Conservation (phyloP, 37 sponge, comb jelly and placozoan genomes). For the Dysidea cf. avara region DNA sequence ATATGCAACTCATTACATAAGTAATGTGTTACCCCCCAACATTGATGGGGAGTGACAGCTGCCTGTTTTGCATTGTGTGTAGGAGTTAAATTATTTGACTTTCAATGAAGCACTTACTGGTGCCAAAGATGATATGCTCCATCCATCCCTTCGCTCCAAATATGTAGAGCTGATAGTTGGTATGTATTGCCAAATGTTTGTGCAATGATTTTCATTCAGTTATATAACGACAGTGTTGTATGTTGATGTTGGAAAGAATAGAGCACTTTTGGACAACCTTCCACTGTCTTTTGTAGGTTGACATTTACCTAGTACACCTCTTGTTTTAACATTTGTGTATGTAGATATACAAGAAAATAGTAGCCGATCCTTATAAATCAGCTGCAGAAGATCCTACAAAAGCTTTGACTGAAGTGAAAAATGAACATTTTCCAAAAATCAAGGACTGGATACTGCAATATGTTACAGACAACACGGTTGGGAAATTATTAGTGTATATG, state of each 20-base stretch:
- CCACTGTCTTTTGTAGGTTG: conserved; percentile 57
- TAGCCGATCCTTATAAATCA: conserved; percentile 22
- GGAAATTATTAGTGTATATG: neutral
- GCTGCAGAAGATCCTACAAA: conserved; percentile 15
- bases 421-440: conserved; percentile 40
- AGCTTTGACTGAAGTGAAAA: conserved; percentile 57
- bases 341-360: conserved; percentile 17
- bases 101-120: conserved; percentile 44
- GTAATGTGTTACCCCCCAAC: no score
- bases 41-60: no score
- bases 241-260: conserved; percentile 69
- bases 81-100: conserved; percentile 22
- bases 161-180: conserved; percentile 56
- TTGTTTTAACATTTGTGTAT: neutral
- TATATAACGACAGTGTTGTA: conserved; percentile 39
- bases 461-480: conserved; percentile 7
- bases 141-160: conserved; percentile 27
- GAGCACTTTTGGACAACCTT: conserved; percentile 58
- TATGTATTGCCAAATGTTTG: conserved; percentile 10
- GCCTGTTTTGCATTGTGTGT: neutral
- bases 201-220: neutral
- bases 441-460: conserved; percentile 39
- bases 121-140: conserved; percentile 17
- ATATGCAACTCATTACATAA: no score
- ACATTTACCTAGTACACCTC: neutral